Evolutionary conservation across 2,113 vertebrate species (phyloP), one percentile per base, ranked within the genome.

Genomic region (Pantherophis guttatus): DNA sequence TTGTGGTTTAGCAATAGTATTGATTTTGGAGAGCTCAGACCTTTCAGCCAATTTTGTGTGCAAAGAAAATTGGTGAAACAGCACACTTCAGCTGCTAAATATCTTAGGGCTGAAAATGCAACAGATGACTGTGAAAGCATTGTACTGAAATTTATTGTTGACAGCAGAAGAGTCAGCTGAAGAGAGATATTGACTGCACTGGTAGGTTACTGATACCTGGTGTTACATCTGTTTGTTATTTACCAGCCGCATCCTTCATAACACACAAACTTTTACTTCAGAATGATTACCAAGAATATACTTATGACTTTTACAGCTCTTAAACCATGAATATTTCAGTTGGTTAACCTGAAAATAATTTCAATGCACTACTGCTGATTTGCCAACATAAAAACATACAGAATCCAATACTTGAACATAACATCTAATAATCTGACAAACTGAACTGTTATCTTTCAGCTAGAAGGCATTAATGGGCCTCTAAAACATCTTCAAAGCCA

Each of bases 31-130:
- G 91, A 88, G 90, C 26, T 92, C 54, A 62, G 54, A 39, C 29
- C 86, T 70, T 90, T 81, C 88, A 93, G 86, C 48, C 58, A 91
- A 55, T 90, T 93, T 88, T 91, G 59, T 75, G 52, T 85, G 55
- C 9, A 91, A 59, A 85, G 87, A 53, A 87, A 87, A 91, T 88
- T 81, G 53, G 29, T 17, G 44, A 88, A 91, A 91, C 13, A 89
- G 54, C 53, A 85, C 15, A 26, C 44, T 21, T 33, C 5, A 81
- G 54, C 86, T 59, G 44, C 55, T 91, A 81, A 91, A 70, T 92
- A 81, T 88, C 52, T 92, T 94, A 92, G 62, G 93, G 55, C 91
- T 94, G 93, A 94, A 93, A 94, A 62, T 93, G 93, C 93, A 94
- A 95, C 91, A 90, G 94, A 87, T 92, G n/a, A 8, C 39, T 50